phyloP scores from a whole-genome alignment of 2,888 invertebrate species.

The Cephus spinipes region DNA sequence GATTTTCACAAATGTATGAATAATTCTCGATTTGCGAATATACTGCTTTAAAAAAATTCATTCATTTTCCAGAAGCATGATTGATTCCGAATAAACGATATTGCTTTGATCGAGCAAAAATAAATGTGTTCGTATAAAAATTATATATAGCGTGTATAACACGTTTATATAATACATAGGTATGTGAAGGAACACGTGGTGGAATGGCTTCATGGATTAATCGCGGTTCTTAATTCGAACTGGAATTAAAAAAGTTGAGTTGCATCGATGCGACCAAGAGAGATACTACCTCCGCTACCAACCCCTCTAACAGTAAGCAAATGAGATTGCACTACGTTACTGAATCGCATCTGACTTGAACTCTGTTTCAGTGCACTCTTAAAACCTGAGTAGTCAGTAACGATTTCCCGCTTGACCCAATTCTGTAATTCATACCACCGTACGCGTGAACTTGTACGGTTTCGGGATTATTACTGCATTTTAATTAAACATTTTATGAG shows the following conservation, averaged over 20 bases:
- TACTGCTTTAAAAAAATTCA: background rate
- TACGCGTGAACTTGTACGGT: background rate
- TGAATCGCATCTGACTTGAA: background rate
- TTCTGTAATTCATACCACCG: conserved; percentile 20
- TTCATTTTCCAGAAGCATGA: background rate
- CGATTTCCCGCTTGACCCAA: conserved; percentile 53
- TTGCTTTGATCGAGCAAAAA: too few relatives aligned
- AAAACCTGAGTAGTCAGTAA: conserved; percentile 45
- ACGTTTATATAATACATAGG: too few relatives aligned
- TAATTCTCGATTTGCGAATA: background rate
- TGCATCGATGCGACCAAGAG: background rate
- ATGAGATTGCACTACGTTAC: background rate
- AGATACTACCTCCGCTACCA: background rate
- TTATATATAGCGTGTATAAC: too few relatives aligned
- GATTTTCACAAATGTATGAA: background rate
- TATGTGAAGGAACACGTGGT: too few relatives aligned
- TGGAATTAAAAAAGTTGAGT: background rate
- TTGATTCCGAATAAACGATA: too few relatives aligned
- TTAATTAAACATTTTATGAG: background rate
- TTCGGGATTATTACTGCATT: background rate
- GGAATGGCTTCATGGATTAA: too few relatives aligned
- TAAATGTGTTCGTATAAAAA: too few relatives aligned
- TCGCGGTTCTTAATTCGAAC: too few relatives aligned
- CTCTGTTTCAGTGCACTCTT: background rate
- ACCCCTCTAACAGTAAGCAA: background rate